Percentiles rank a stretch among this genome's conserved stretches.
Conservation (phyloP, 2,113 vertebrate genomes). For the Phocoena phocoena region DNA sequence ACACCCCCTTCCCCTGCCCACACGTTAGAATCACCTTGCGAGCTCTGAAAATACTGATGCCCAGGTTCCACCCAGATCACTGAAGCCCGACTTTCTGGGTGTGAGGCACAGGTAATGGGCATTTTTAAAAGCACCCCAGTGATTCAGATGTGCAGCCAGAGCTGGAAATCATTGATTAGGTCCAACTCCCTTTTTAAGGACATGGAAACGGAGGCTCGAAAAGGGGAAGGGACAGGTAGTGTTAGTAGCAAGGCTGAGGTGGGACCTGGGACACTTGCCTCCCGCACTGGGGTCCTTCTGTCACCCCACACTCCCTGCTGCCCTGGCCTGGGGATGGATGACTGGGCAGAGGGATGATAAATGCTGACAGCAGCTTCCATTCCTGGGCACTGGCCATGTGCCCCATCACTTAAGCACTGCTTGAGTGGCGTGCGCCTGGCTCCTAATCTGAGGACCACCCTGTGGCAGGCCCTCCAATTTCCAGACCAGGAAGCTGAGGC, state of each 20-base stretch:
- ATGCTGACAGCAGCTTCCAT: not conserved
- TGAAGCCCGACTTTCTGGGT: not conserved
- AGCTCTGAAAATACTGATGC: not conserved
- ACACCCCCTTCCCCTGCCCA: not conserved
- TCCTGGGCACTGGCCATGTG: not conserved
- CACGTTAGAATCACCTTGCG: not conserved
- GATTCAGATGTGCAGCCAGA: not conserved
- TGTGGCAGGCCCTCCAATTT: not conserved
- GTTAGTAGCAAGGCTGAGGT: not conserved
- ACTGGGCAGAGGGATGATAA: not conserved
- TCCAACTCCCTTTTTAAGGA: not conserved
- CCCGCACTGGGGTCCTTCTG: not conserved
- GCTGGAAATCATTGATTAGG: not conserved
- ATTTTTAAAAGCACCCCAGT: not conserved
- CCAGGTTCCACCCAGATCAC: not conserved
- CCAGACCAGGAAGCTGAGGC: not conserved
- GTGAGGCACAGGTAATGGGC: not conserved
- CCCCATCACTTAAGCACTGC: not conserved
- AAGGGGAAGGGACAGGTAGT: not conserved
- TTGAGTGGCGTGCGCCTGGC: rapidly evolving
- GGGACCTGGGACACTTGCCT: not conserved
- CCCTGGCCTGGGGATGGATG: not conserved
- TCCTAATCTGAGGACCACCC: not conserved
- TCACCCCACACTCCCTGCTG: not conserved
- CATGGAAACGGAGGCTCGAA: not conserved